Base-by-base conservation (phyloP, 2,113 vertebrate genomes). In the Procavia capensis region DNA sequence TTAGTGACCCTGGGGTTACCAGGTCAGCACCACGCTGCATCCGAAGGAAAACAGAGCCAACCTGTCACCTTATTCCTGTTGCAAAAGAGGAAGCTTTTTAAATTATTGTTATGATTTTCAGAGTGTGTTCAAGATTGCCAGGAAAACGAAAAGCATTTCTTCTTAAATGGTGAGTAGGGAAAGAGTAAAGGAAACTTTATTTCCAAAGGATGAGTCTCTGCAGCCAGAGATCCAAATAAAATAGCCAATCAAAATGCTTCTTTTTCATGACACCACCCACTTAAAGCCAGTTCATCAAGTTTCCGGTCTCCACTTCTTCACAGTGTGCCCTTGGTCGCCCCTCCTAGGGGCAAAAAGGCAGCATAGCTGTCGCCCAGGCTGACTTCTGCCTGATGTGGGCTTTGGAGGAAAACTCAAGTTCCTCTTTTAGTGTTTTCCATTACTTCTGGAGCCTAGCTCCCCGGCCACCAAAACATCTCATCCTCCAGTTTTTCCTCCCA, bases 401-500 rank as follows among this genome's bases (percentile, higher is more conserved):
- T 82, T 24, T 3, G 1, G 27, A 54, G 80, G 72, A 82, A 94
- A 85, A 72, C 0, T n/a, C 16, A 10, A 27, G 59, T 64, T 59
- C 47, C 75, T 59, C 90, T 68, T 41, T 59, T 39, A 75, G 54
- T 17, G 43, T 8, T 63, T 89, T 43, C 89, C 79, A 31, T 74
- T 72, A 41, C 70, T 66, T 85, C 84, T 63, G 45, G 59, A 76
- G 89, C 82, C 61, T n/a, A 59, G 83, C 16, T 59, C 66, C 41
- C 88, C 70, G 81, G 41, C 78, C 39, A 68, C 85, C 82, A 66
- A 79, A 74, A 82, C 70, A 85, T 54, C 95, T 74, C 16, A 0
- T 74, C 96, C 81, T 93, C 97, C 87, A 93, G 79, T 75, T 86
- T 91, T 96, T 88, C 92, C 95, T 92, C 96, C 95, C 89, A 91